Evolutionary conservation across 2,888 invertebrate species (phyloP), one percentile per base, ranked within the genome.

Genomic region (Protula sp.): DNA sequence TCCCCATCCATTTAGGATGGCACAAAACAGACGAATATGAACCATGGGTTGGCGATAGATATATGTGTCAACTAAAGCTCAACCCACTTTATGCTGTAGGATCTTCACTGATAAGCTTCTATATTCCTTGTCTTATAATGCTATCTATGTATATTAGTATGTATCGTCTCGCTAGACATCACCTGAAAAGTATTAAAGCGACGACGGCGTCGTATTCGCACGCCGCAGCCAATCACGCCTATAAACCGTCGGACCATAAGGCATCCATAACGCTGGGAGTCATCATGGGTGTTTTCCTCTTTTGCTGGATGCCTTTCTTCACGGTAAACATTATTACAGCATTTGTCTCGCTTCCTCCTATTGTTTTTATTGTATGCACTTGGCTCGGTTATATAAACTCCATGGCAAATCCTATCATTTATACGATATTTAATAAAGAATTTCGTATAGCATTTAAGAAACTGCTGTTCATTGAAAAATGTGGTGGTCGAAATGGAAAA

Each of bases 291-390:
- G 93, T 94, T 14, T 86, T 98, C 82, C 87, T 98, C 3, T 87
- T 95, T 61, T 99, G 97, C 82, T 98, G 98, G 98, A 92, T 94
- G 66, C 98, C 98, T 1, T 99, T 99, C 85, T 99, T 99, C 85
- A 93, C 94, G 82, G 92, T 98, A 67, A 99, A 99, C 81, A 94
- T 99, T 61, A 90, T 94, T 30, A 90, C 93, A 59, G 94, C 95
- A 3, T 94, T 94, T 81, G 91, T 91, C 22, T 95, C 95, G 84
- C 92, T 97, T 78, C 92, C 94, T 47, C 89, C 89, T 79, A 85
- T 88, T 79, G 87, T 87, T 31, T 88, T 89, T 79, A 85, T 86
- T 82, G 84, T 94, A 72, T 87, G 98, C 69, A 97, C 98, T 47
- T 99, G 98, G 98, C 87, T 98, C 73, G 98, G 98, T 67, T 98